Percentiles rank a stretch among this genome's conserved stretches.
phyloP scores from a whole-genome alignment of 2,797 vertebrate genomes.

The Sylvilagus floridanus region DNA sequence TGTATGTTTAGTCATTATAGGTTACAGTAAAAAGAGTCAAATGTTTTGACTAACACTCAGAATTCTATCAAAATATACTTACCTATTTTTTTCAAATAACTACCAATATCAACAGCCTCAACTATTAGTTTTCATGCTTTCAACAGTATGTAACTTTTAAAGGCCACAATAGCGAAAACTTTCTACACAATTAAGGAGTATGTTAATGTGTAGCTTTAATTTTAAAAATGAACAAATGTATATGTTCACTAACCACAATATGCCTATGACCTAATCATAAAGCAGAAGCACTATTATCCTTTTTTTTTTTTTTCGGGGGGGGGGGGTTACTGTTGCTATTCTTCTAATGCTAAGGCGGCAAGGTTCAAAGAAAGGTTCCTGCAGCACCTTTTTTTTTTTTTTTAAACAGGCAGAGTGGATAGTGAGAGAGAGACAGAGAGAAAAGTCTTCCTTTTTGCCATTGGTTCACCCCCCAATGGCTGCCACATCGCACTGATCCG shows the following conservation, averaged over 20 bases:
- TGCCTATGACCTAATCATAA: background rate
- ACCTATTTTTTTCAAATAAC: background rate
- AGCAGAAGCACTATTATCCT: background rate
- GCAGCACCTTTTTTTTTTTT: background rate
- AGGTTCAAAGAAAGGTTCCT: background rate
- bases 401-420: no score
- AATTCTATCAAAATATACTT: background rate
- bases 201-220: background rate
- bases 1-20: background rate
- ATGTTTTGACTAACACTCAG: background rate
- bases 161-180: background rate
- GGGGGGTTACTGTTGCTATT: background rate
- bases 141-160: background rate
- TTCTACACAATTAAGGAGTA: background rate
- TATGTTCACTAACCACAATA: background rate
- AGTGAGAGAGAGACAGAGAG: no score
- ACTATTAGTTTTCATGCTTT: background rate
- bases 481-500: no score
- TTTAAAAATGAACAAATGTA: background rate
- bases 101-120: background rate
- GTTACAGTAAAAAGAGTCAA: slow-evolving; percentile 28
- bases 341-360: background rate
- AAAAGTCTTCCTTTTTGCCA: no score
- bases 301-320: background rate
- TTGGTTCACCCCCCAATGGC: no score